These are phyloP conservation scores for Brachionus rubens DNA, from an alignment of 1,140 invertebrate species.

Conservation along the genomic window DNA sequence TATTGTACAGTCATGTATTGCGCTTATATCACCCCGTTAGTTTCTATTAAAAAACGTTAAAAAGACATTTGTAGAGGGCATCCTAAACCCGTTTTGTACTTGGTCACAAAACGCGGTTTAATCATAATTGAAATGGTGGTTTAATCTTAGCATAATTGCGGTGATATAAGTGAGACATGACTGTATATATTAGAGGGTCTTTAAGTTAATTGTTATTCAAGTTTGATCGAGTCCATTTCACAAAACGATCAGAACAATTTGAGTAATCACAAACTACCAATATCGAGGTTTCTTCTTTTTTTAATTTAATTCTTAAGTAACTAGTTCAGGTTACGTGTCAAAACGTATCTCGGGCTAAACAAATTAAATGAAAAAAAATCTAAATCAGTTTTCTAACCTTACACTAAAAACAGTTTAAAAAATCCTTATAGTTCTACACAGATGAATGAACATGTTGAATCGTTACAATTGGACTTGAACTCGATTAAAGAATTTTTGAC, in stretches of 20 bases:
- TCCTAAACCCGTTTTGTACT: too few species aligned
- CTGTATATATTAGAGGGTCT: too few species aligned
- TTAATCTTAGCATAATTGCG: too few species aligned
- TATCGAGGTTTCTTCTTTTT: slow-evolving; percentile 21
- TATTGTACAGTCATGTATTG: too few species aligned
- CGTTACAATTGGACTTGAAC: slow-evolving; percentile 37
- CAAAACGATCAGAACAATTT: not conserved
- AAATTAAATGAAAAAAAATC: not conserved
- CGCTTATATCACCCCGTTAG: too few species aligned
- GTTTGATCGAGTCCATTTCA: not conserved
- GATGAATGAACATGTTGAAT: slow-evolving; percentile 46
- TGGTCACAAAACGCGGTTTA: too few species aligned
- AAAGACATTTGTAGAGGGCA: too few species aligned
- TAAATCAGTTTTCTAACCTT: slow-evolving; percentile 4
- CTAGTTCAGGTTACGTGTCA: too few species aligned
- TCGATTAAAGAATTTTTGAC: slow-evolving; percentile 44
- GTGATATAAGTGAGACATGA: too few species aligned
- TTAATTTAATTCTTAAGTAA: not conserved
- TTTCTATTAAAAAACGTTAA: too few species aligned
- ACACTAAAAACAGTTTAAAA: slow-evolving; percentile 17
- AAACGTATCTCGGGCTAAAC: too few species aligned
- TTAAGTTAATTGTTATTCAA: not conserved
- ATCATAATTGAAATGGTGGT: too few species aligned
- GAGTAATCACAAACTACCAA: not conserved
- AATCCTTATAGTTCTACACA: slow-evolving; percentile 37